Conservation (phyloP, 2,113 vertebrate species). For the Pedetes capensis region DNA sequence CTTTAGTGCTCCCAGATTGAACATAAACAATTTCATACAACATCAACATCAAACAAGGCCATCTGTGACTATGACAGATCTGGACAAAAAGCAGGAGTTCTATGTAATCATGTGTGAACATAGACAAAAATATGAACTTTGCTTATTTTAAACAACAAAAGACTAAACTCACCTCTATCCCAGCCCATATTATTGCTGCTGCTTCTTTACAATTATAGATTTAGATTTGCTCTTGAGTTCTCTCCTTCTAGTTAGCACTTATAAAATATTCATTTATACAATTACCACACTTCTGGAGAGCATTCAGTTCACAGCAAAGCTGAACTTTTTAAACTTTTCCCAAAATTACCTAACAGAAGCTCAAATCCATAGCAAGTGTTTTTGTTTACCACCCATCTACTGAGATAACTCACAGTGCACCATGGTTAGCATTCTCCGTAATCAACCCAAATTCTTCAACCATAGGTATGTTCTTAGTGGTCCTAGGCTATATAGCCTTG, state of each 20-base stretch:
- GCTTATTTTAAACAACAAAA: background rate
- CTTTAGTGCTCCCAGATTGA: background rate
- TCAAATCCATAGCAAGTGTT: too few species aligned
- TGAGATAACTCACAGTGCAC: too few species aligned
- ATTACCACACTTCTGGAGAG: background rate
- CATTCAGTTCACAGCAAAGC: background rate
- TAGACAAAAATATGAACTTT: background rate
- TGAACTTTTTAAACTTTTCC: background rate
- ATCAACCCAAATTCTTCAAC: background rate
- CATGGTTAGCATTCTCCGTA: rapidly evolving
- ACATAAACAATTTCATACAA: constrained; percentile 15
- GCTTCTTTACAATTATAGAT: background rate
- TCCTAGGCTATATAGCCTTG: background rate
- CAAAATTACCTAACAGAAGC: background rate
- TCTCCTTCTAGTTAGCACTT: background rate
- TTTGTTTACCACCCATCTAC: background rate
- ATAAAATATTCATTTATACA: background rate
- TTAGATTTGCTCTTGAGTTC: background rate
- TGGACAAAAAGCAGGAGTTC: background rate
- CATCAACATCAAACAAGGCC: background rate
- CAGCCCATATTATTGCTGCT: background rate
- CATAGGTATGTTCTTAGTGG: background rate
- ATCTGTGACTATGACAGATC: background rate
- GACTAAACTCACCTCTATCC: background rate
- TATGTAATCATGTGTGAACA: background rate